Evolutionary conservation across 2,888 invertebrate genomes (phyloP).

Genomic region (Ormia ochracea): DNA sequence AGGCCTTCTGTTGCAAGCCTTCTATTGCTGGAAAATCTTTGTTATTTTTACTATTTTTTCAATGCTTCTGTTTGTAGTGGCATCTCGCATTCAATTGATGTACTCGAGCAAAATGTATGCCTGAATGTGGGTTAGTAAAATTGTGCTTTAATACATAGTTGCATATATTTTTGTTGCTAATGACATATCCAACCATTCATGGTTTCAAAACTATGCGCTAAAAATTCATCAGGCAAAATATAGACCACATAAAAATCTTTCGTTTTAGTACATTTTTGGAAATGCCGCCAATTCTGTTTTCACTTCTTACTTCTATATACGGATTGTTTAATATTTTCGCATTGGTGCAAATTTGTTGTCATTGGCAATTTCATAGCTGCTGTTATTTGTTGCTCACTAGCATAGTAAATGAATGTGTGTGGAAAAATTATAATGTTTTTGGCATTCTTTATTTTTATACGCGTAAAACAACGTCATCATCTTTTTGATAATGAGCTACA

Average conservation of each 20-base stretch:
- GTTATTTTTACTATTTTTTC: constrained; percentile 9
- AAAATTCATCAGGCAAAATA: constrained; percentile 49
- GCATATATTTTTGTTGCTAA: constrained; percentile 36
- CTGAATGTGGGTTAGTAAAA: not conserved
- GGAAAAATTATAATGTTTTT: constrained; percentile 29
- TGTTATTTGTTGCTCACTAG: not conserved
- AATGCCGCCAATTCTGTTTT: not conserved
- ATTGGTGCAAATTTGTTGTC: constrained; percentile 13
- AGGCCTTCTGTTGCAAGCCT: too few species aligned
- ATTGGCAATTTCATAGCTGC: not conserved
- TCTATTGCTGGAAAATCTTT: too few species aligned
- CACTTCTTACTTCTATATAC: not conserved
- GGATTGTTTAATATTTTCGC: constrained; percentile 41
- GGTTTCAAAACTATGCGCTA: constrained; percentile 22
- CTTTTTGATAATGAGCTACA: constrained; percentile 5
- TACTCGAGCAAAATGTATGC: constrained; percentile 4
- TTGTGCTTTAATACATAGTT: not conserved
- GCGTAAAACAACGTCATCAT: constrained; percentile 24
- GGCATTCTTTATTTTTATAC: constrained; percentile 29
- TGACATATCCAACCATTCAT: constrained; percentile 47
- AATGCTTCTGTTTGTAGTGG: not conserved
- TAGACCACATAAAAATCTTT: constrained; percentile 38
- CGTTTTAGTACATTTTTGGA: not conserved
- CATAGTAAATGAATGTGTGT: too few species aligned
- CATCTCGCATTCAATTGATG: not conserved